Conservation (phyloP, 2,797 vertebrate species). For the Darevskia nairensis region DNA sequence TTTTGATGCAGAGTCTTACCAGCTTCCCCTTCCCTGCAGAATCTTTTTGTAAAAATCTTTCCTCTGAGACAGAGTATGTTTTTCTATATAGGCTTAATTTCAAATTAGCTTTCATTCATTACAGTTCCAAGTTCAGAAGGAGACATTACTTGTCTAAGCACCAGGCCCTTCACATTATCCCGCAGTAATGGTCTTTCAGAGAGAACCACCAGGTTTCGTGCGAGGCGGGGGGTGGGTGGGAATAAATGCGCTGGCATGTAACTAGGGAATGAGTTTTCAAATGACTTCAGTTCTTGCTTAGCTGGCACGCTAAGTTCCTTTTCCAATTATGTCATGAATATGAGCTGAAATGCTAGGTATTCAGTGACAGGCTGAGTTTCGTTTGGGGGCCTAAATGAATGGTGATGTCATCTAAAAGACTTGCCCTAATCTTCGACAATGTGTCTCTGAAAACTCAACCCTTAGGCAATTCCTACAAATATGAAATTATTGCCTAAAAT, state of each 20-base stretch:
- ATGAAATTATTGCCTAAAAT: not conserved
- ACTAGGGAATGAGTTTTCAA: constrained; percentile 20
- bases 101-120: constrained; percentile 21
- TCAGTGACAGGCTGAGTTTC: not conserved
- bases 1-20: constrained; percentile 12
- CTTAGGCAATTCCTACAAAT: not conserved
- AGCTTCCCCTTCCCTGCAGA: not conserved
- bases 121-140: constrained; percentile 5
- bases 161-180: constrained; percentile 25
- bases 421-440: not conserved
- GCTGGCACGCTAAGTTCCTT: not conserved
- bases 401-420: constrained; percentile 1
- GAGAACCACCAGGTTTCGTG: not conserved
- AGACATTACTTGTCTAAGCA: constrained; percentile 3
- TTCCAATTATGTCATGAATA: not conserved
- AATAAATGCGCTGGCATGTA: not conserved
- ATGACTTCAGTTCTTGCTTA: not conserved
- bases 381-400: not conserved
- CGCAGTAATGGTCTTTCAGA: not conserved
- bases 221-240: not conserved
- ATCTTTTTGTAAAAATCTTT: constrained; percentile 7
- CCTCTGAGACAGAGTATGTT: constrained; percentile 10
- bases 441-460: not conserved
- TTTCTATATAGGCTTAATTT: constrained; percentile 16
- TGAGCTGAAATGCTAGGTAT: not conserved